Evolutionary conservation across 2,797 vertebrate genomes (phyloP), one percentile per base, ranked within the genome.

Genomic region (Hozukius guyotensis): DNA sequence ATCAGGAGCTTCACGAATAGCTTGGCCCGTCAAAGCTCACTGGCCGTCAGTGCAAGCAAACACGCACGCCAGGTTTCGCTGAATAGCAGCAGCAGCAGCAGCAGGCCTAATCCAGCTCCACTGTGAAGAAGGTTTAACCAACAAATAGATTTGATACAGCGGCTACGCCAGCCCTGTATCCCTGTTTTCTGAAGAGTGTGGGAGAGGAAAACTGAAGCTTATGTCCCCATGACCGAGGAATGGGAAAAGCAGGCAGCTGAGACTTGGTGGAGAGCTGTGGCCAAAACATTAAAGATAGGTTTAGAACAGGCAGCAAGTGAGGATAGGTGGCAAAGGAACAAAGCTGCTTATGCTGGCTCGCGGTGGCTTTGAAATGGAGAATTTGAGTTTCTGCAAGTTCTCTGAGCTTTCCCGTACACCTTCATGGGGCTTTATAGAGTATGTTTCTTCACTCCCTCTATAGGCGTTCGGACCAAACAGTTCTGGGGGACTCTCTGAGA

Each of bases 101-200:
- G 82, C 34, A 75, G 76, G 67, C 60, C 62, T 88, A 81, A 91
- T 90, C 89, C 89, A 82, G 60, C 77, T 85, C 59, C 31, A 20
- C 84, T 82, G 79, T 60, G 76, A 84, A 75, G 76, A 86, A 78
- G 83, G 72, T 88, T 90, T 83, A 82, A 77, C 88, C 22, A 65
- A 89, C 87, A 88, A 88, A 89, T 83, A 83, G 85, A 92, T 93
- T 93, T 85, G 88, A 88, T 87, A 84, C 85, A 89, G 84, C 22
- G 24, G 57, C 77, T 84, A 52, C 34, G 56, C 86, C 85, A 77
- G 80, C 64, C 60, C 60, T 12, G 20, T 61, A 78, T 84, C 80
- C 77, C 38, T 56, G 64, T 88, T 84, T 85, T 88, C 70, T 62
- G 81, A 83, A 83, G 66, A 87, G 83, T 88, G 88, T 87, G 81